Base-by-base conservation (phyloP, 2,888 invertebrate species). In the Drosophila austrosaltans region DNA sequence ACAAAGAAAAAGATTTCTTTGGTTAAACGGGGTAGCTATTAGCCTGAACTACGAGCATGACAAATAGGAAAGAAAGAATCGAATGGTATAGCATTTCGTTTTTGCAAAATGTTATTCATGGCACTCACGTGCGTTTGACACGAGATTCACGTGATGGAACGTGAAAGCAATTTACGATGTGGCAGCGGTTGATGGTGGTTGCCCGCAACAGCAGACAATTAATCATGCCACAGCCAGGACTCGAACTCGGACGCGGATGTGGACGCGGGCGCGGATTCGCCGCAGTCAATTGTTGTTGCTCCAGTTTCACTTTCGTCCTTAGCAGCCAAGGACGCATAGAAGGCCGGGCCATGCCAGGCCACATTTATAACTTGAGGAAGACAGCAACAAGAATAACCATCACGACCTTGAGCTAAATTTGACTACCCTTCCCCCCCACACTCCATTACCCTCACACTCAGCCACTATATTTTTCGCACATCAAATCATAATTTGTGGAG, bases 401-500 rank as follows among this genome's bases (percentile, higher is more conserved):
- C 48, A 32, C 72, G 72, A 72, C 72, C 72, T 72, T 72, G 63
- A 53, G 72, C 67, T 72, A 67, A 59, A 72, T 56, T 70, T 56
- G 70, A 54, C 64, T 58, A 53, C 40, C 39, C 16, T 16, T 16
- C 16, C 16, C 16, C 16, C 16, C 0, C 16, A n/a, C 16, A 16
- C 0, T 16, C 68, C 75, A 70, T 64, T 69, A 59, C 42, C 40
- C 42, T 10, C 42, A 25, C 12, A 3, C 57, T 44, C 36, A 30
- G 6, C 25, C 30, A 69, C 67, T 71, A 71, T 80, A 72, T 80
- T 82, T 85, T 81, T 73, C 74, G 66, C 73, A 75, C 75, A 87
- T 83, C 87, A 81, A 83, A 84, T 81, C 82, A 84, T 87, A 82
- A 83, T 87, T 83, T 83, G 87, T 87, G 78, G 59, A 62, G 53